phyloP scores from a whole-genome alignment of 2,113 vertebrate genomes.

The Ceyx cyanopectus region DNA sequence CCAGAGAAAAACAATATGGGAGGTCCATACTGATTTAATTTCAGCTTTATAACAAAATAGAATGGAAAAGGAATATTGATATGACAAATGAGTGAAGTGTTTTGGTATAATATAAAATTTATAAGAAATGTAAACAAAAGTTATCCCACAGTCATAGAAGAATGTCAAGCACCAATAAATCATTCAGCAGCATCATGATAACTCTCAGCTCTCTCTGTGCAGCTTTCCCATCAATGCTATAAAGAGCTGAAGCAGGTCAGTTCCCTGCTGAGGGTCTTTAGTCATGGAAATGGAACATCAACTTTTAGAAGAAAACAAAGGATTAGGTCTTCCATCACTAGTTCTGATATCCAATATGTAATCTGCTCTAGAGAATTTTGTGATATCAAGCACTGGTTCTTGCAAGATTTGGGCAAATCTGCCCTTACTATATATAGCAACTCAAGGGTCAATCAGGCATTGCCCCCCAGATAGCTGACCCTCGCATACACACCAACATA shows the following conservation, averaged over 20 bases:
- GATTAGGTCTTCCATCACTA: neutral
- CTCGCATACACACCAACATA: neutral
- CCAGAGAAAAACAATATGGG: neutral
- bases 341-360: neutral
- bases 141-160: neutral
- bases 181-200: neutral
- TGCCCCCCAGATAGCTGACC: neutral
- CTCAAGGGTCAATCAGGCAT: neutral
- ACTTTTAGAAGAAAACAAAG: neutral
- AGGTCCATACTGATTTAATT: conserved; percentile 29
- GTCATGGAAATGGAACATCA: neutral
- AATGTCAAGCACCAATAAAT: neutral
- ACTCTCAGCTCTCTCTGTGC: neutral
- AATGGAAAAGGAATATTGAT: conserved; percentile 8
- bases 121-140: conserved; percentile 27
- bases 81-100: conserved; percentile 19
- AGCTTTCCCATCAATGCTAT: neutral
- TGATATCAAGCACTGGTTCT: neutral
- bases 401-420: neutral
- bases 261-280: neutral
- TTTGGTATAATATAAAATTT: conserved; percentile 5
- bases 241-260: neutral
- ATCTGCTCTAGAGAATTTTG: accelerated
- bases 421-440: neutral
- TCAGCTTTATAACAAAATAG: neutral